A percentile compares a stretch with the other conserved stretches of the same genome.
phyloP scores from a whole-genome alignment of 2,113 vertebrate species.

The Lethenteron camtschaticum region DNA sequence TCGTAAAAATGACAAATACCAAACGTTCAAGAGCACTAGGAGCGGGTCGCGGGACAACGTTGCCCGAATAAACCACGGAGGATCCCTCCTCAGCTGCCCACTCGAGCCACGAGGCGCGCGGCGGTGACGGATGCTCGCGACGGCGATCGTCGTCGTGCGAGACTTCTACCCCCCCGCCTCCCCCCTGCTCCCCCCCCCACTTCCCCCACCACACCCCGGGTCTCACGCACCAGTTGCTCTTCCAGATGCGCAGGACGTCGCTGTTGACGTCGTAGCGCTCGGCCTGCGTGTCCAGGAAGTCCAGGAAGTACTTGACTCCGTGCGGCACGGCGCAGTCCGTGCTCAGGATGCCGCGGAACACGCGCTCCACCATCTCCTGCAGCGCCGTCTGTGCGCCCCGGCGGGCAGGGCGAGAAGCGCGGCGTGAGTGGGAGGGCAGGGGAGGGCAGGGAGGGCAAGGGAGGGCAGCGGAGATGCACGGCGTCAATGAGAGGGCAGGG shows the following conservation, averaged over 20 bases:
- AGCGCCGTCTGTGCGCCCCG: conserved; percentile 46
- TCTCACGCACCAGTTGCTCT: background rate
- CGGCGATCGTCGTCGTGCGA: background rate
- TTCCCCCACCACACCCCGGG: background rate
- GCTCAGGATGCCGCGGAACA: conserved; percentile 87
- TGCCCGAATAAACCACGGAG: background rate
- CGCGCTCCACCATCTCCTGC: conserved; percentile 88
- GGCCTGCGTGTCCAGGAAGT: conserved; percentile 1
- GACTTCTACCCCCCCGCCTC: background rate
- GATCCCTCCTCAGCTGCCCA: background rate
- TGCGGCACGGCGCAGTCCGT: conserved; percentile 19
- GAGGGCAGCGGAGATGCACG: no score
- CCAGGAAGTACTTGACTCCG: background rate
- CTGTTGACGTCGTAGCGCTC: background rate
- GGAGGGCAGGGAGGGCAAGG: no score
- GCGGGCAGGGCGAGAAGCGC: no score
- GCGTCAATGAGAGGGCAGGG: no score
- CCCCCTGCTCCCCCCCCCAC: background rate
- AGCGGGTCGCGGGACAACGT: no score
- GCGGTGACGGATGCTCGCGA: background rate
- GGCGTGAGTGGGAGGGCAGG: no score
- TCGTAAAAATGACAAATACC: no score
- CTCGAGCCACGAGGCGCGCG: background rate
- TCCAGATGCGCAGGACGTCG: conserved; percentile 2
- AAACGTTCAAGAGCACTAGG: no score